Percentiles rank a stretch among this genome's conserved stretches.
Conservation (phyloP, 2,888 invertebrate species). For the Caenorhabditis panamensis region DNA sequence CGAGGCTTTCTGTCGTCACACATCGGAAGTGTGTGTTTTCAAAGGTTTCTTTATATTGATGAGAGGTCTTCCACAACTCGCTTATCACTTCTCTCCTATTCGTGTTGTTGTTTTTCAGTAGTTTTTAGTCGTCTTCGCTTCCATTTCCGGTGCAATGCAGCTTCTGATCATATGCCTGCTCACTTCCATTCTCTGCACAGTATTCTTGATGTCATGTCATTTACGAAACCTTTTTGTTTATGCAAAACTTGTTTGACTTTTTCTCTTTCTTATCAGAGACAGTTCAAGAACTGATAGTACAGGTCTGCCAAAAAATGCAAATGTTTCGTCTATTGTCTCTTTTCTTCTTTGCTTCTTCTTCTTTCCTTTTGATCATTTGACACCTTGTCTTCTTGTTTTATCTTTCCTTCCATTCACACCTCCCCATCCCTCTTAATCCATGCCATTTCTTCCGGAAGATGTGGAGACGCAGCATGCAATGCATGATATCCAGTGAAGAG, state of each 20-base stretch:
- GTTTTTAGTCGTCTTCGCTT: neutral
- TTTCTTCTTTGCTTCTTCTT: conserved; percentile 18
- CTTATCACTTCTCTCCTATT: conserved; percentile 28
- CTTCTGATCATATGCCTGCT: neutral
- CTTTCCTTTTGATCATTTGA: conserved; percentile 5
- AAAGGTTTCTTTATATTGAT: no score
- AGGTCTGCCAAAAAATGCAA: conserved; percentile 11
- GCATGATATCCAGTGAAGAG: no score
- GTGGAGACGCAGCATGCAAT: conserved; percentile 43
- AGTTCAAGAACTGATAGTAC: neutral
- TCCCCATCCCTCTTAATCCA: conserved; percentile 21
- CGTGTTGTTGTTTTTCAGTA: conserved; percentile 20
- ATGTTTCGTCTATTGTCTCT: conserved; percentile 26
- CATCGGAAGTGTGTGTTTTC: no score
- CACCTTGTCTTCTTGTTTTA: neutral
- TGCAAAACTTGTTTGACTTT: no score
- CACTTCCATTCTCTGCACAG: neutral
- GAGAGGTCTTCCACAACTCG: conserved; percentile 7
- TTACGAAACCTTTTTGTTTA: no score
- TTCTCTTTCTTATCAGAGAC: neutral
- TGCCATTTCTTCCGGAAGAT: conserved; percentile 19
- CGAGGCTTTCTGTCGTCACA: no score
- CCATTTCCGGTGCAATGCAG: neutral
- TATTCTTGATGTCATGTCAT: no score
- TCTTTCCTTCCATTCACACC: neutral